A percentile compares a stretch with the other conserved stretches of the same genome.
These are phyloP conservation scores for Acleris sparsana DNA, from an alignment of 2,888 invertebrate species.

Conservation along the genomic window DNA sequence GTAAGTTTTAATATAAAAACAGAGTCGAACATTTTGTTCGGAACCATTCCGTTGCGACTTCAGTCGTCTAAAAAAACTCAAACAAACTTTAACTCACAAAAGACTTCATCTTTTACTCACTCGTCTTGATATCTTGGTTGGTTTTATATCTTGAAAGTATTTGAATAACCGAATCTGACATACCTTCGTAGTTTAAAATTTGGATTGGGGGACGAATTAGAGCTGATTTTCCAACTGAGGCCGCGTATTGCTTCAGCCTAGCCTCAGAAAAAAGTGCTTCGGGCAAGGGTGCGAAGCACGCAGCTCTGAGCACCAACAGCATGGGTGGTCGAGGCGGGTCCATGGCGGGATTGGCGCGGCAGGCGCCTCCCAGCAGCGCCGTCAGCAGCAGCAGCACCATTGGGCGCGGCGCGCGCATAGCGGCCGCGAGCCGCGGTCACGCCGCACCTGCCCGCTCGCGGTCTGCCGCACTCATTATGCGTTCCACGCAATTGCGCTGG, in stretches of 20 bases:
- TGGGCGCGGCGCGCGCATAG: conserved; percentile 61
- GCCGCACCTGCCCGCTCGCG: conserved; percentile 44
- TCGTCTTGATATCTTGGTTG: too few relatives aligned
- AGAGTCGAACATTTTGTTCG: too few relatives aligned
- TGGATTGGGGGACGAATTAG: conserved; percentile 38
- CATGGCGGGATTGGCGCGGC: conserved; percentile 43
- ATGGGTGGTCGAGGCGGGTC: conserved; percentile 21
- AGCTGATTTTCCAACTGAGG: conserved; percentile 28
- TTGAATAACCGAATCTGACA: background rate
- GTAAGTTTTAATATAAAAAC: too few relatives aligned
- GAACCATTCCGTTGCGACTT: too few relatives aligned
- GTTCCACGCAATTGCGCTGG: conserved; percentile 51
- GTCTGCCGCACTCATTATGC: conserved; percentile 48
- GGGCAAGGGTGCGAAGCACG: conserved; percentile 35
- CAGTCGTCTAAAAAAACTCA: too few relatives aligned
- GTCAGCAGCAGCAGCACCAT: conserved; percentile 46
- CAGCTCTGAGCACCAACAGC: conserved; percentile 39
- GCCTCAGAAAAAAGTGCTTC: conserved; percentile 34
- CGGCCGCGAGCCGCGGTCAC: conserved; percentile 42
- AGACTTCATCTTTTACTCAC: too few relatives aligned
- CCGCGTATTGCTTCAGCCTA: conserved; percentile 27
- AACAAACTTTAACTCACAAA: too few relatives aligned
- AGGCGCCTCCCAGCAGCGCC: conserved; percentile 49
- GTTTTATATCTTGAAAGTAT: too few relatives aligned
- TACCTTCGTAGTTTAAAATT: conserved; percentile 52